Evolutionary conservation across 2,113 vertebrate species (phyloP), one percentile per base, ranked within the genome.

Genomic region (Vimba vimba): DNA sequence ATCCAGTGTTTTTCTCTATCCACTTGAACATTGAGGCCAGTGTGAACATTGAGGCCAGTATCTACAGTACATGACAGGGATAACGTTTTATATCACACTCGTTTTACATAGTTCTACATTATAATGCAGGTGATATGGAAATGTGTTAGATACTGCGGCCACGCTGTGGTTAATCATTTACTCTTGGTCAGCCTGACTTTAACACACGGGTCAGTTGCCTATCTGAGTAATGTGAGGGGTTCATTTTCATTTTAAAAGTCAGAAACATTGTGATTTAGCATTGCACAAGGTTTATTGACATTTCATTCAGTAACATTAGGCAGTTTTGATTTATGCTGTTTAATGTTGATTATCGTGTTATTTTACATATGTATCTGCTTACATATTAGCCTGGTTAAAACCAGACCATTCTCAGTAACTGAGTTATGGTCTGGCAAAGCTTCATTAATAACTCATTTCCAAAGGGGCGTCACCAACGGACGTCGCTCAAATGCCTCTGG

Each of bases 81-180:
- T 85, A 57, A 79, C 36, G 66, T 85, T 68, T 21, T 43, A 69
- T 52, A 47, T 74, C 39, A 80, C 8, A 45, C 68, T 80, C 17
- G 17, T 47, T 85, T 81, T 87, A 43, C 76, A 79, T 84, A 73
- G 27, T 21, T 6, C 6, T 21, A 80, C 59, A 75, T n/a, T 85
- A 79, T 55, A 69, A 39, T 8, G 30, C 50, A 71, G 10, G 10
- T 69, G 33, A 69, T 78, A 79, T 79, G 84, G 12, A 85, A 85
- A 85, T 85, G 23, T 45, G 39, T 79, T 57, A 57, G 43, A 75
- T 75, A 60, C 39, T 30, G 33, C 27, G 19, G 21, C 11, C 27
- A 55, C 27, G 62, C 47, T 30, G 60, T 17, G 33, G 62, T 59
- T 82, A 85, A 75, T 81, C 17, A 79, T 82, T 60, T 82, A 81